phyloP scores from a whole-genome alignment of 1,140 invertebrate genomes.

The Heliothis subflexa region DNA sequence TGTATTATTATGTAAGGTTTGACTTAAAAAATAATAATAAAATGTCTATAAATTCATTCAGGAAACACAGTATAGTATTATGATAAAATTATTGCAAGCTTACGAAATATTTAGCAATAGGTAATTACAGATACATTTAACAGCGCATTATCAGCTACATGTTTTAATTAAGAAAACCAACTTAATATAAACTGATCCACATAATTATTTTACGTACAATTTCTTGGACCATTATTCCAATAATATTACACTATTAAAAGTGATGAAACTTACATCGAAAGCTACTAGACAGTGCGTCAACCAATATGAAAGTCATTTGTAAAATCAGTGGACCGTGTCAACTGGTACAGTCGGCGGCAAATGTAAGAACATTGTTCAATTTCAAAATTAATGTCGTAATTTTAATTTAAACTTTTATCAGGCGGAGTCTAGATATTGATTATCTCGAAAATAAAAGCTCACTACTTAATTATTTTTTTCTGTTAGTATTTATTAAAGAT shows the following conservation, averaged over 20 bases:
- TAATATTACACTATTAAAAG: not conserved
- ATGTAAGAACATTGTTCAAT: not conserved
- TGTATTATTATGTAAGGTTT: too few relatives aligned
- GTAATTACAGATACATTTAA: not conserved
- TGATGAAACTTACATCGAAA: slow-evolving; percentile 30
- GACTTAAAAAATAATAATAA: too few relatives aligned
- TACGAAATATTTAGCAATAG: not conserved
- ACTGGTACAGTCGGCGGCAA: slow-evolving; percentile 7
- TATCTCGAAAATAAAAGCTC: not conserved
- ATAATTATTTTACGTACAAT: slow-evolving; percentile 7
- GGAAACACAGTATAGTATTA: too few relatives aligned
- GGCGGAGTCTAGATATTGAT: not conserved
- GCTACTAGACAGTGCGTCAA: slow-evolving; percentile 39
- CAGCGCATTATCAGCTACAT: not conserved
- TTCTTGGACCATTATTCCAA: slow-evolving; percentile 1
- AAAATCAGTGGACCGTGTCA: slow-evolving; percentile 56
- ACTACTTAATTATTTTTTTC: not conserved
- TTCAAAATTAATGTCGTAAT: not conserved
- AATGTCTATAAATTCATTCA: too few relatives aligned
- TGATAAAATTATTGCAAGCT: too few relatives aligned
- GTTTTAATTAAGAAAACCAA: slow-evolving; percentile 9
- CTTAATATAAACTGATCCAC: not conserved
- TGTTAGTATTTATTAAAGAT: too few relatives aligned
- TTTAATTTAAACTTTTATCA: too few relatives aligned
- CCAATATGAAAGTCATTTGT: slow-evolving; percentile 65